Evolutionary conservation across 2,888 invertebrate genomes (phyloP), one percentile per base, ranked within the genome.

Genomic region (Oscheius onirici): DNA sequence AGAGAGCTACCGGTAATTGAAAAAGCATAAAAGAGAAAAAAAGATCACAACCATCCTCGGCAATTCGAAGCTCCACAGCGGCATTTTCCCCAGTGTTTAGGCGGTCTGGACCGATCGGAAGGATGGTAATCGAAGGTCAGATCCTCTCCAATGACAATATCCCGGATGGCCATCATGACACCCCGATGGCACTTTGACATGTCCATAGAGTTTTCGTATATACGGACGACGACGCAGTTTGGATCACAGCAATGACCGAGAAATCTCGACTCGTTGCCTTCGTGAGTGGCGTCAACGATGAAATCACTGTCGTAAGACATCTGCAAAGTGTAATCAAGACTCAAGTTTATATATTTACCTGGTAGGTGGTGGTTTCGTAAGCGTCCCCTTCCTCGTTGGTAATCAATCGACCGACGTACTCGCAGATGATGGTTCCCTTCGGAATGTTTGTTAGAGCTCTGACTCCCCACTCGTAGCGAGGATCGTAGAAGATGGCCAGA

Each of bases 391-490:
- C 58, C 6, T 34, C 28, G 13, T 17, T 22, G 40, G 34, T 58
- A n/a, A 58, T 51, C 20, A 70, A 61, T 52, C 61, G 51, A 13
- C 70, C 70, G 6, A 70, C 54, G 44, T 70, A 70, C 43, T 70
- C 70, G 22, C 44, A 51, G 17, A 70, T 54, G 17, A 70, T 49
- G 11, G 61, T 41, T 3, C 70, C 70, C 44, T 43, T 41, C 20
- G 61, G 51, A 1, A 70, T 44, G 15, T 63, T 63, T 8, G 13
- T n/a, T 17, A 46, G 24, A 11, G 60, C 52, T 43, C 70, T 52
- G 26, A 51, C 60, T 10, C 51, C 26, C 63, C 63, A 70, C 24
- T 63, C 63, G 43, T 70, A 61, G 1, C 20, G 20, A 24, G 54
- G 61, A 11, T 70, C 60, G 44, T 22, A 13, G 28, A 70, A 60